These are phyloP conservation scores for Prosopocoilus inquinatus DNA, from an alignment of 2,888 invertebrate genomes.

Conservation along the genomic window DNA sequence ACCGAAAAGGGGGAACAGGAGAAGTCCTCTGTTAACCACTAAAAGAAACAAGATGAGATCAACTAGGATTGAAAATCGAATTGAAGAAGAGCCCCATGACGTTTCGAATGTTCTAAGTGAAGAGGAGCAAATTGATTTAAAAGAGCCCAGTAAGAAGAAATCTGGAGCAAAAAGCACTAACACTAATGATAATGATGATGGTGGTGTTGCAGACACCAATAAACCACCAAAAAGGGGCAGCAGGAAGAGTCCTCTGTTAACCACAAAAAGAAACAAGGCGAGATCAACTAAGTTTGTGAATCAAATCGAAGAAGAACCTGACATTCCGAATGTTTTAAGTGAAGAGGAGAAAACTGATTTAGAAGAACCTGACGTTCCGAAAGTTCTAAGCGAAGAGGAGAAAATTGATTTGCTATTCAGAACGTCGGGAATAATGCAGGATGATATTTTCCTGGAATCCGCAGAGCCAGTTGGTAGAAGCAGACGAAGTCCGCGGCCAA, in stretches of 20 bases:
- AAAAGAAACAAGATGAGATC: neutral
- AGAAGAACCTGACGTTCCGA: neutral
- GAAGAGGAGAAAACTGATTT: neutral
- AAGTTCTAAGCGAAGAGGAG: neutral
- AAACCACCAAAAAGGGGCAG: neutral
- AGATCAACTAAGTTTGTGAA: neutral
- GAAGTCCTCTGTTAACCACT: neutral
- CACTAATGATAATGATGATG: neutral
- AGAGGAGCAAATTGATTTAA: too few species aligned
- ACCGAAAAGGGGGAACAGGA: neutral
- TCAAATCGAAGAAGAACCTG: neutral
- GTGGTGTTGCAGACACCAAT: neutral
- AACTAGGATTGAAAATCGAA: too few species aligned
- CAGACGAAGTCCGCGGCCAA: too few species aligned
- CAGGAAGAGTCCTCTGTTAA: too few species aligned
- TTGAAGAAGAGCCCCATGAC: too few species aligned
- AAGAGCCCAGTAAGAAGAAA: neutral
- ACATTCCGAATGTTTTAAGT: neutral
- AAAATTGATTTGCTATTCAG: neutral
- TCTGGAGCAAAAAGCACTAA: constrained; percentile 1
- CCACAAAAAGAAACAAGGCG: neutral
- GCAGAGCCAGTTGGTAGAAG: too few species aligned
- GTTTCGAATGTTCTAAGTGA: too few species aligned
- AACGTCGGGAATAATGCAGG: neutral
- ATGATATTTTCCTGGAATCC: too few species aligned